Evolutionary conservation across 1,140 invertebrate species (phyloP).

Genomic region (Eciton burchellii): DNA sequence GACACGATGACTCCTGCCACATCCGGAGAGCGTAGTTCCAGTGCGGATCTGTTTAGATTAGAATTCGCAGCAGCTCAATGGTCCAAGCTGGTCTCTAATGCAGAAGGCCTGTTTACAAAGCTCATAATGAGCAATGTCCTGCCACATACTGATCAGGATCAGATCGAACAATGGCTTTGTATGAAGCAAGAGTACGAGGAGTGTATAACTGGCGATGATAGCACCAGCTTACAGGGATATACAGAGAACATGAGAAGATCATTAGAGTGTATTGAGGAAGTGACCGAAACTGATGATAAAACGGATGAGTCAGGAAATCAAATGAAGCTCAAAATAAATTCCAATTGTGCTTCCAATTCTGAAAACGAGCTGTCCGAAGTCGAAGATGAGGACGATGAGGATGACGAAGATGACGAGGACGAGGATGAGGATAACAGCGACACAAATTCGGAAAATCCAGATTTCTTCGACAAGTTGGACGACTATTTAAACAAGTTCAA

Average conservation of each 20-base stretch:
- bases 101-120: slow-evolving; percentile 93
- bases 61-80: slow-evolving; percentile 93
- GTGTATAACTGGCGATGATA: slow-evolving; percentile 89
- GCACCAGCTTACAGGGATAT: slow-evolving; percentile 80
- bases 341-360: slow-evolving; percentile 75
- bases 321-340: slow-evolving; percentile 75
- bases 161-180: slow-evolving; percentile 94
- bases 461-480: slow-evolving; percentile 90
- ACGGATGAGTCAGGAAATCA: slow-evolving; percentile 81
- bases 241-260: slow-evolving; percentile 86
- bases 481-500: slow-evolving; percentile 90
- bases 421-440: slow-evolving; percentile 88
- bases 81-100: slow-evolving; percentile 93
- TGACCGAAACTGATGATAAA: slow-evolving; percentile 85
- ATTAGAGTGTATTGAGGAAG: slow-evolving; percentile 88
- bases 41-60: slow-evolving; percentile 88
- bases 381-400: slow-evolving; percentile 85
- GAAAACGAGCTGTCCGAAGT: slow-evolving; percentile 85
- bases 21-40: slow-evolving; percentile 81
- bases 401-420: slow-evolving; percentile 85
- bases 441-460: slow-evolving; percentile 87
- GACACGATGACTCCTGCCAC: slow-evolving; percentile 83
- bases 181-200: slow-evolving; percentile 94
- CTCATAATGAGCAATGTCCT: slow-evolving; percentile 87
- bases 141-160: slow-evolving; percentile 89